These are phyloP conservation scores for Cheilosia variabilis DNA, from an alignment of 2,888 invertebrate genomes.

Conservation along the genomic window DNA sequence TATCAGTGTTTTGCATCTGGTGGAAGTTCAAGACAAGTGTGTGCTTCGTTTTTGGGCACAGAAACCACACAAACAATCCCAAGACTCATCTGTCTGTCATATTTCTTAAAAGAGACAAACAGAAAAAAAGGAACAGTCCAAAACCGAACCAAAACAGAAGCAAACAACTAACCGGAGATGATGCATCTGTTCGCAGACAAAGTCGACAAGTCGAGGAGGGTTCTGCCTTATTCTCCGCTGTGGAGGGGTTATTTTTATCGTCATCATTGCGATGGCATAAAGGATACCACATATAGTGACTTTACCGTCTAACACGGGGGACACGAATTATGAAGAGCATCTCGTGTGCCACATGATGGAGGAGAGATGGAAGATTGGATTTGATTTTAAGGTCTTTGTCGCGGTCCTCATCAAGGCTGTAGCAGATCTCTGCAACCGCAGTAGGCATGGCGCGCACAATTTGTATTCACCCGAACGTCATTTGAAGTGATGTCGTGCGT, in stretches of 20 bases:
- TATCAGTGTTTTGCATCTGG: slow-evolving; percentile 70
- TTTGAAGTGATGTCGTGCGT: slow-evolving; percentile 69
- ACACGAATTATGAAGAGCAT: slow-evolving; percentile 62
- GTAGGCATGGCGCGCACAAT: slow-evolving; percentile 4
- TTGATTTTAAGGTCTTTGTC: slow-evolving; percentile 70
- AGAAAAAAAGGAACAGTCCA: slow-evolving; percentile 3
- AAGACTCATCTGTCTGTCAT: slow-evolving; percentile 72
- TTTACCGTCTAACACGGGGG: slow-evolving; percentile 10
- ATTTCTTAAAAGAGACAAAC: slow-evolving; percentile 46
- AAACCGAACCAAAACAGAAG: slow-evolving; percentile 55
- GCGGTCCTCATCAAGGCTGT: slow-evolving; percentile 64
- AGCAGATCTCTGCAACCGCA: slow-evolving; percentile 18
- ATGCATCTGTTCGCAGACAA: slow-evolving; percentile 69
- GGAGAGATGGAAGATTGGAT: slow-evolving; percentile 57
- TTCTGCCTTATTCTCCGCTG: slow-evolving; percentile 13
- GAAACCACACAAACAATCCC: slow-evolving; percentile 65
- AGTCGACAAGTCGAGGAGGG: slow-evolving; percentile 60
- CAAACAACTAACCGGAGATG: slow-evolving; percentile 58
- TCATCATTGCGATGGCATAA: slow-evolving; percentile 30
- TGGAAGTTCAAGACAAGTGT: slow-evolving; percentile 56
- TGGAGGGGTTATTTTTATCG: slow-evolving; percentile 7
- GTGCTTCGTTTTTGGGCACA: slow-evolving; percentile 56
- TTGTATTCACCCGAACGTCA: slow-evolving; percentile 42
- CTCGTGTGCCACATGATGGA: slow-evolving; percentile 4
- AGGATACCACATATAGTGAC: slow-evolving; percentile 28